phyloP scores from a whole-genome alignment of 2,888 invertebrate genomes.

The Nyleta sp. region DNA sequence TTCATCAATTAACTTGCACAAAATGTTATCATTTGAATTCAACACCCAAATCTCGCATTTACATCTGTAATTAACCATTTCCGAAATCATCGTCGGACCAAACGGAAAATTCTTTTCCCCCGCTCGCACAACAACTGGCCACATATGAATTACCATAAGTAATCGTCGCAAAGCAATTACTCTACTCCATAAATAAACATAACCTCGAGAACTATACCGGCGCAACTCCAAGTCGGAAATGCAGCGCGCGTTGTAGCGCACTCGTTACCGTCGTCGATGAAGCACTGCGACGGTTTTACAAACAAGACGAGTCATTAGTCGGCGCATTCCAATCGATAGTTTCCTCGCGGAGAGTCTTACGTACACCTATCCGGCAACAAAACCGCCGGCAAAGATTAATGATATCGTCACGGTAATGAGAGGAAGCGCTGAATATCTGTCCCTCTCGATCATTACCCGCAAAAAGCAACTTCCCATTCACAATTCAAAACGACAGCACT shows the following conservation, averaged over 20 bases:
- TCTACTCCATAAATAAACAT: slow-evolving; percentile 38
- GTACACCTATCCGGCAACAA: slow-evolving; percentile 53
- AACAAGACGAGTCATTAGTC: slow-evolving; percentile 62
- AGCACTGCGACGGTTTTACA: slow-evolving; percentile 57
- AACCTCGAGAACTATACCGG: slow-evolving; percentile 10
- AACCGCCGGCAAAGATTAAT: slow-evolving; percentile 60
- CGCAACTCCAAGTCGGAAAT: slow-evolving; percentile 40
- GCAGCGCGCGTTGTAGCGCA: slow-evolving; percentile 45
- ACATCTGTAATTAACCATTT: too few relatives aligned
- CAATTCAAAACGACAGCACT: slow-evolving; percentile 49
- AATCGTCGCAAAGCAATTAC: slow-evolving; percentile 40
- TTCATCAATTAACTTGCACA: too few relatives aligned
- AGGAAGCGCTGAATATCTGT: slow-evolving; percentile 58
- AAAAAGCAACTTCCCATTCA: slow-evolving; percentile 58
- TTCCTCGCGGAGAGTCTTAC: slow-evolving; percentile 51
- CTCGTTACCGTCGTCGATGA: slow-evolving; percentile 60
- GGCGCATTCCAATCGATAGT: slow-evolving; percentile 61
- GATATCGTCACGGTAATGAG: slow-evolving; percentile 64
- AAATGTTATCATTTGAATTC: too few relatives aligned
- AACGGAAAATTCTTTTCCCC: too few relatives aligned
- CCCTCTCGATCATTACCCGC: slow-evolving; percentile 53
- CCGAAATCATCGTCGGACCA: too few relatives aligned
- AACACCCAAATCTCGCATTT: too few relatives aligned
- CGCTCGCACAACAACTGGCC: not conserved
- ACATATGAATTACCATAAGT: slow-evolving; percentile 29